Evolutionary conservation across 2,888 invertebrate species (phyloP).

Genomic region (Sturmia bella): DNA sequence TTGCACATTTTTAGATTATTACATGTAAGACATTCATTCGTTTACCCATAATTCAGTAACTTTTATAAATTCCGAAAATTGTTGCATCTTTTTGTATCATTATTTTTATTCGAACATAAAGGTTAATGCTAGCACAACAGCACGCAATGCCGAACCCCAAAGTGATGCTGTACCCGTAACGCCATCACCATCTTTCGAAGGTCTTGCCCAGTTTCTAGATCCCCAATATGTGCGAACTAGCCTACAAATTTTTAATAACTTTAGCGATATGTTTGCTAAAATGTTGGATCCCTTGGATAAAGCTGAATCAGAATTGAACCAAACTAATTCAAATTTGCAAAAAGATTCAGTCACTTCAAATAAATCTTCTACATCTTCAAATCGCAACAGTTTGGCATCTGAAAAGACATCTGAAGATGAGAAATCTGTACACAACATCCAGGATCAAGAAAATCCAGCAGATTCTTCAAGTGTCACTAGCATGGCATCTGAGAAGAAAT

Average conservation of each 20-base stretch:
- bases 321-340: slow-evolving; percentile 29
- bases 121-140: slow-evolving; percentile 38
- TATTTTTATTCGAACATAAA: not conserved
- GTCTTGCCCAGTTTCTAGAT: slow-evolving; percentile 76
- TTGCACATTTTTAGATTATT: no score
- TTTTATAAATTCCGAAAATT: no score
- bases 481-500: slow-evolving; percentile 19
- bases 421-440: slow-evolving; percentile 18
- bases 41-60: no score
- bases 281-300: slow-evolving; percentile 78
- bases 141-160: slow-evolving; percentile 14
- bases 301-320: slow-evolving; percentile 27
- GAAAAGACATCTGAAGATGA: slow-evolving; percentile 35
- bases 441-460: slow-evolving; percentile 1
- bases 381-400: slow-evolving; percentile 28
- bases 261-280: slow-evolving; percentile 80
- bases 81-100: no score
- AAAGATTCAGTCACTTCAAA: slow-evolving; percentile 59
- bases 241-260: slow-evolving; percentile 80
- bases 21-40: no score
- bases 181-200: slow-evolving; percentile 71
- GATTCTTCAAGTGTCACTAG: slow-evolving; percentile 33
- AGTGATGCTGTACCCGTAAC: slow-evolving; percentile 64
- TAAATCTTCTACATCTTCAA: slow-evolving; percentile 44
- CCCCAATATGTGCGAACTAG: slow-evolving; percentile 79